A percentile compares a stretch with the other conserved stretches of the same genome.
phyloP scores from a whole-genome alignment of 2,113 vertebrate genomes.

The Gobiocypris rarus region DNA sequence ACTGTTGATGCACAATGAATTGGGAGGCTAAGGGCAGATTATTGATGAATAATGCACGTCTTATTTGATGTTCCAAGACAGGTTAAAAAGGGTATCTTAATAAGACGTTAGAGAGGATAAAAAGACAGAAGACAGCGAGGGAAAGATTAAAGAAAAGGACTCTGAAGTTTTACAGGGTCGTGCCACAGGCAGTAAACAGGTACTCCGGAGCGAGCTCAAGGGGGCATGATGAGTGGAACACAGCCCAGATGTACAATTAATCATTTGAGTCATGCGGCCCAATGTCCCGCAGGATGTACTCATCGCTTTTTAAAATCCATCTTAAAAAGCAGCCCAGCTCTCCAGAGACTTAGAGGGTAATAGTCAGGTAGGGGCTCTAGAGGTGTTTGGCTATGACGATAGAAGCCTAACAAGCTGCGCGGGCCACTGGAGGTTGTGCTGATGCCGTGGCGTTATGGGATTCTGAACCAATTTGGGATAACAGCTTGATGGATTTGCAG shows the following conservation, averaged over 20 bases:
- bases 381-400: constrained; percentile 46
- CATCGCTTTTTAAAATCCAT: constrained; percentile 59
- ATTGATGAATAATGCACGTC: constrained; percentile 71
- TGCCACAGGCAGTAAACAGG: constrained; percentile 49
- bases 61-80: constrained; percentile 66
- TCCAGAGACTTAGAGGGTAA: constrained; percentile 47
- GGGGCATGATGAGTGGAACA: constrained; percentile 31
- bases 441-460: constrained; percentile 36
- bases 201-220: constrained; percentile 28
- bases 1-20: neutral
- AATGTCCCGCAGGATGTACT: constrained; percentile 47
- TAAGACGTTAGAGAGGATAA: neutral
- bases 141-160: neutral
- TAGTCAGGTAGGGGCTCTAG: constrained; percentile 49
- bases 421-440: constrained; percentile 32
- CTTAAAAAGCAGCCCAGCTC: constrained; percentile 56
- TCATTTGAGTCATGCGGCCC: constrained; percentile 51
- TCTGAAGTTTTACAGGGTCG: constrained; percentile 12
- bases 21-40: constrained; percentile 1
- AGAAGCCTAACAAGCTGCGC: constrained; percentile 49
- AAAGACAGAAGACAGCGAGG: neutral
- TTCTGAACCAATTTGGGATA: constrained; percentile 55
- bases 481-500: constrained; percentile 53
- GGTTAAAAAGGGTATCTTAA: neutral
- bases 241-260: constrained; percentile 45